Conservation (phyloP, 2,888 invertebrate species). For the Sesamia inferens region DNA sequence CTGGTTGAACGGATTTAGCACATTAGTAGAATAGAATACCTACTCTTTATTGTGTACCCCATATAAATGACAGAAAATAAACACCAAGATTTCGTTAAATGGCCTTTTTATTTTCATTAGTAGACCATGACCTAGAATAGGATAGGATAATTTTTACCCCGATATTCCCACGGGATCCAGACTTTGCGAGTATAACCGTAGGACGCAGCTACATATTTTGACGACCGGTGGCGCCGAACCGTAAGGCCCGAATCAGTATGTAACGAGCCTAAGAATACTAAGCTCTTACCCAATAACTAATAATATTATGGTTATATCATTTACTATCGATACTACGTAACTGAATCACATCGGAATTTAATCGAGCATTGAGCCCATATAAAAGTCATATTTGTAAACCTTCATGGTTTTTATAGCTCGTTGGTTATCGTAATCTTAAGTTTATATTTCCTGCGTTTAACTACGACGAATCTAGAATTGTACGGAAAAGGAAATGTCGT, state of each 20-base stretch:
- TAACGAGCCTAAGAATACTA: not conserved
- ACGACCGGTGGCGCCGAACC: not conserved
- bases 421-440: constrained; percentile 42
- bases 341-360: constrained; percentile 27
- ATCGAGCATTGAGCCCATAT: constrained; percentile 27
- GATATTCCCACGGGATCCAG: too few species aligned
- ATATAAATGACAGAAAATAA: too few species aligned
- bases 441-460: constrained; percentile 64
- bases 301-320: constrained; percentile 10
- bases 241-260: not conserved
- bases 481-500: constrained; percentile 72
- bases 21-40: too few species aligned
- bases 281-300: constrained; percentile 5
- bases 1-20: too few species aligned
- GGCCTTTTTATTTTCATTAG: too few species aligned
- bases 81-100: too few species aligned
- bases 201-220: not conserved
- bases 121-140: too few species aligned
- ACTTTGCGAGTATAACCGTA: too few species aligned
- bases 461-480: constrained; percentile 51
- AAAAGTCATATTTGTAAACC: constrained; percentile 33
- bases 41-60: too few species aligned
- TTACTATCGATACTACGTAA: constrained; percentile 5
- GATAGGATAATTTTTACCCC: too few species aligned
- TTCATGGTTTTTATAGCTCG: constrained; percentile 34